Base-by-base conservation (phyloP, 2,113 vertebrate species). In the Spermophilus dauricus region DNA sequence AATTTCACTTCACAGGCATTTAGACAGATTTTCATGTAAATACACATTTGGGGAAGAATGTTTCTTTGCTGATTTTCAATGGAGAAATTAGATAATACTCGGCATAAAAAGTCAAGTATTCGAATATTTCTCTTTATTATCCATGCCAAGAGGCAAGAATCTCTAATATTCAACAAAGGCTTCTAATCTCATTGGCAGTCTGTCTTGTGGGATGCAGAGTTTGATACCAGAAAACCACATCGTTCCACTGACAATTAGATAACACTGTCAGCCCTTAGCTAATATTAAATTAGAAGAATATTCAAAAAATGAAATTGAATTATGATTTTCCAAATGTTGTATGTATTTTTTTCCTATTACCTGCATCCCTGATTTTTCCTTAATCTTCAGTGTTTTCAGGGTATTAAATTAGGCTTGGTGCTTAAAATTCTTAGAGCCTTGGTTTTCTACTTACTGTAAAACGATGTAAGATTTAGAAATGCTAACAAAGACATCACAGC, bases 21-120 rank as follows among this genome's bases (percentile, higher is more conserved):
- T 58, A 95, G 61, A 78, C 56, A 84, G 42, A 96, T 87, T 88
- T 92, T 95, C 56, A 83, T 81, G 82, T 45, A 97, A 98, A 95
- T 70, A 95, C 53, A 90, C 67, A 58, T 58, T 96, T 96, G 95
- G 96, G 93, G 97, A 95, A 88, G 39, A 97, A 86, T 24, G 92
- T 91, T 95, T 98, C 14, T 92, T 94, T 97, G 73, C 92, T 96
- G 97, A n/a, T 96, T 98, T 98, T 82, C 77, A 97, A 37, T 86
- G 83, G 1, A 94, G 67, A 92, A 98, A 53, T 96, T 96, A 98
- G 94, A 98, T 86, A 97, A 85, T 89, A 92, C 72, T 89, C 76
- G 80, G n/a, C 89, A n/a, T 70, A 84, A 86, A 96, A 81, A 93
- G 61, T 56, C 93, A 85, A 88, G 91, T 22, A 73, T 42, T 70